Evolutionary conservation across 2,797 vertebrate species (phyloP).

Genomic region (Platyrinchus mystaceus): DNA sequence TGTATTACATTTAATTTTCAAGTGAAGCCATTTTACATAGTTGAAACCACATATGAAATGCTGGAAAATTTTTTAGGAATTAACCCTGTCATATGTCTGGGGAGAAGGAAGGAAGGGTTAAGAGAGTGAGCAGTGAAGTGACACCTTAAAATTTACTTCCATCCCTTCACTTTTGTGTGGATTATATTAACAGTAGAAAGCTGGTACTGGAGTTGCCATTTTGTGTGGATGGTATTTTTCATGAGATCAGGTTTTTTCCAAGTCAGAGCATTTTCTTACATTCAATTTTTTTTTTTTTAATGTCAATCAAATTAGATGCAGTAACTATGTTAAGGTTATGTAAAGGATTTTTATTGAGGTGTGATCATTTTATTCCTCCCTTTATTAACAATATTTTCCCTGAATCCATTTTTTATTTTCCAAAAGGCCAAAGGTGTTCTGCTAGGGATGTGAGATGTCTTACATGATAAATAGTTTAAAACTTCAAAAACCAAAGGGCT

Average conservation of each 20-base stretch:
- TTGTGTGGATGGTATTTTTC: constrained; percentile 8
- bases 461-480: constrained; percentile 49
- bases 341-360: constrained; percentile 53
- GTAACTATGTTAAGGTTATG: constrained; percentile 54
- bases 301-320: constrained; percentile 17
- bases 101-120: neutral
- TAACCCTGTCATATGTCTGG: neutral
- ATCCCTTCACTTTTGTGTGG: neutral
- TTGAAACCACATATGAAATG: neutral
- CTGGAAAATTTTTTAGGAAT: neutral
- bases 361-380: constrained; percentile 44
- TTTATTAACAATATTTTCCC: constrained; percentile 32
- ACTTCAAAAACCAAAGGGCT: constrained; percentile 7
- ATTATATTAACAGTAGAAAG: neutral
- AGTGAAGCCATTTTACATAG: neutral
- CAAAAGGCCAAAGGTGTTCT: constrained; percentile 27
- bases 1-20: neutral
- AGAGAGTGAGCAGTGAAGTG: neutral
- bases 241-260: constrained; percentile 27
- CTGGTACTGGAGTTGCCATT: neutral
- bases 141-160: neutral
- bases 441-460: constrained; percentile 10
- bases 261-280: constrained; percentile 12
- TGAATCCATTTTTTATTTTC: neutral
- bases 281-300: neutral